Base-by-base conservation (phyloP, 2,113 vertebrate species). In the Sialia sialis region DNA sequence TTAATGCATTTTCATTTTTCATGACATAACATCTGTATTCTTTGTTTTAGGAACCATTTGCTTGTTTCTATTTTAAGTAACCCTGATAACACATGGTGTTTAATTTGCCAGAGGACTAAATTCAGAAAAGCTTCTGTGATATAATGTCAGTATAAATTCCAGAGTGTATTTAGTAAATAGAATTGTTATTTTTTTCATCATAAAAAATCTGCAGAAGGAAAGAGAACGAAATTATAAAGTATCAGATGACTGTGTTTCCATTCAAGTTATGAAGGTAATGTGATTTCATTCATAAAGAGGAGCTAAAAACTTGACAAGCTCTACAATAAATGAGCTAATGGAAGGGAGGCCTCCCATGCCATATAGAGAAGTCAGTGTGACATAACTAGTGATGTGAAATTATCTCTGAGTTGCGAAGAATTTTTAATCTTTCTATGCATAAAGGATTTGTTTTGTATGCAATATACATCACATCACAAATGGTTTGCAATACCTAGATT, bases 321-420 rank as follows among this genome's bases (percentile, higher is more conserved):
- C 7, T 34, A 16, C 21, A 66, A 12, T 34, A 49, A 58, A 48
- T 44, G 14, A 89, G 39, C 8, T 64, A 73, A 49, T 32, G 5
- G 27, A 78, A 58, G 13, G 20, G 46, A 70, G 2, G 1, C 9
- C 1, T 15, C 34, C 9, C 4, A 23, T 10, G 4, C 4, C 5
- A 9, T 43, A 43, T 36, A 52, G 76, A 60, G 2, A 34, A 69
- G 13, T 6, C 38, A 19, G 12, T 74, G 14, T 1, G 6, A 66
- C 52, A 4, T 54, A 85, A 69, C 5, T 11, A 44, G 13, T 38
- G 27, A 63, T 36, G 8, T n/a, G 38, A 88, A 56, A 4, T 23
- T 66, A 49, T 30, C 9, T 66, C 16, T 54, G 38, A 67, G 5
- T 30, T 62, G 4, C 48, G 11, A 27, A 1, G 6, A 23, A 30